Percentiles rank a stretch among this genome's conserved stretches.
These are phyloP conservation scores for Drosophila nebulosa DNA, from an alignment of 1,140 invertebrate species.

Conservation along the genomic window DNA sequence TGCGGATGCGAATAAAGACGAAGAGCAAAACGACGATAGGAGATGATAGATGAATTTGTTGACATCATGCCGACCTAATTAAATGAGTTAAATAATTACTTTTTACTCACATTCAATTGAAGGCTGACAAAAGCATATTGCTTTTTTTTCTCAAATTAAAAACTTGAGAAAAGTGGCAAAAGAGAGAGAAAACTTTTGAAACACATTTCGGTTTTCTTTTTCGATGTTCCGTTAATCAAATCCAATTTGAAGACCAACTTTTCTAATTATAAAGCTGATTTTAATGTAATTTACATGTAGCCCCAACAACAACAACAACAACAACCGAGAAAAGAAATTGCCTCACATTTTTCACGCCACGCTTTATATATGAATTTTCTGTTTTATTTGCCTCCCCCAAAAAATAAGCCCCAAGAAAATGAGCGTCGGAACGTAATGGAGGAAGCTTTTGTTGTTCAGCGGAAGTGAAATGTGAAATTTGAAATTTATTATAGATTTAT, in stretches of 20 bases:
- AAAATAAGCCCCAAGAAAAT: constrained; percentile 48
- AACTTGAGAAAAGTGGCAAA: background rate
- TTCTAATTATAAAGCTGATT: constrained; percentile 59
- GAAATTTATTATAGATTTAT: constrained; percentile 49
- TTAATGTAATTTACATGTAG: constrained; percentile 41
- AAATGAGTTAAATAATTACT: constrained; percentile 6
- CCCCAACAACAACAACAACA: background rate
- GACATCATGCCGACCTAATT: constrained; percentile 53
- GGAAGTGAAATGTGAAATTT: constrained; percentile 71
- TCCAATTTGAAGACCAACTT: constrained; percentile 44
- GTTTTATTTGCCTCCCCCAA: background rate
- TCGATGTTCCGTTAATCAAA: constrained; percentile 31
- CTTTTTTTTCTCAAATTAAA: background rate
- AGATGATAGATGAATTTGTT: constrained; percentile 53
- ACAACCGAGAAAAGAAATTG: constrained; percentile 18
- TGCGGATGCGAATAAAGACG: background rate
- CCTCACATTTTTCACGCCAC: constrained; percentile 51
- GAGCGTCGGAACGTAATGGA: background rate
- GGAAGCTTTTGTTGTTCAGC: constrained; percentile 49
- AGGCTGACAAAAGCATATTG: background rate
- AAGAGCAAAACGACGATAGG: background rate
- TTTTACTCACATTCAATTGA: background rate
- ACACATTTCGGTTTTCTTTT: background rate
- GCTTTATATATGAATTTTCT: constrained; percentile 18
- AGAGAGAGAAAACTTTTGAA: background rate